A percentile compares a stretch with the other conserved stretches of the same genome.
phyloP scores from a whole-genome alignment of 2,113 vertebrate species.

The Rhinoderma darwinii region DNA sequence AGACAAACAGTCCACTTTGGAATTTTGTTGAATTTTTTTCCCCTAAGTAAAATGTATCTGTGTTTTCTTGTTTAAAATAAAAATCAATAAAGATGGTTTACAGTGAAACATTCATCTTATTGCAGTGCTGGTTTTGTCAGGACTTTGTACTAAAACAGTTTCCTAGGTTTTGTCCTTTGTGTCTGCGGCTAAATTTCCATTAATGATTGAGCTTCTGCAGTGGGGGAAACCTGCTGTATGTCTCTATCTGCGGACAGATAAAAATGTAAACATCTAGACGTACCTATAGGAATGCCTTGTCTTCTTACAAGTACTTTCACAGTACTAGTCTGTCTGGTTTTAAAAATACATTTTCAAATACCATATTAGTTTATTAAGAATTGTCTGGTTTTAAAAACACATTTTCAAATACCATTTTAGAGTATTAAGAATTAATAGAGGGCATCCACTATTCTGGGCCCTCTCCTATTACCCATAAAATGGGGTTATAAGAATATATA shows the following conservation, averaged over 20 bases:
- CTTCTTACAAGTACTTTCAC: not conserved
- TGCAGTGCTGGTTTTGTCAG: constrained; percentile 24
- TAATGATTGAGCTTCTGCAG: constrained; percentile 4
- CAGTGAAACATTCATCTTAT: constrained; percentile 31
- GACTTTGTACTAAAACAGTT: constrained; percentile 21
- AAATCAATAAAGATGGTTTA: constrained; percentile 30
- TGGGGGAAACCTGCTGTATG: not conserved
- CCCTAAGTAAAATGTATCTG: constrained; percentile 28
- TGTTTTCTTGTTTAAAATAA: constrained; percentile 27
- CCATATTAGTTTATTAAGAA: no score
- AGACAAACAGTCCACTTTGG: not conserved
- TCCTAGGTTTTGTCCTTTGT: constrained; percentile 31
- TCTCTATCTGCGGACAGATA: constrained; percentile 2
- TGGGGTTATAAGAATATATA: no score
- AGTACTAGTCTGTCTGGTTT: no score
- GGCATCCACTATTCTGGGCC: no score
- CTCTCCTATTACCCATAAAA: no score
- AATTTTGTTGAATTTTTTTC: not conserved
- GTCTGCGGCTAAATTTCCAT: constrained; percentile 21
- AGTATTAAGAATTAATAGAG: no score
- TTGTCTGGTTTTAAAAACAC: no score
- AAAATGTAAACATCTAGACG: not conserved
- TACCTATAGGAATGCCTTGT: no score
- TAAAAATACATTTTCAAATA: no score
- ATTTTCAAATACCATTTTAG: no score